Conservation (phyloP, 2,888 invertebrate genomes). For the Synergus laeviventris region DNA sequence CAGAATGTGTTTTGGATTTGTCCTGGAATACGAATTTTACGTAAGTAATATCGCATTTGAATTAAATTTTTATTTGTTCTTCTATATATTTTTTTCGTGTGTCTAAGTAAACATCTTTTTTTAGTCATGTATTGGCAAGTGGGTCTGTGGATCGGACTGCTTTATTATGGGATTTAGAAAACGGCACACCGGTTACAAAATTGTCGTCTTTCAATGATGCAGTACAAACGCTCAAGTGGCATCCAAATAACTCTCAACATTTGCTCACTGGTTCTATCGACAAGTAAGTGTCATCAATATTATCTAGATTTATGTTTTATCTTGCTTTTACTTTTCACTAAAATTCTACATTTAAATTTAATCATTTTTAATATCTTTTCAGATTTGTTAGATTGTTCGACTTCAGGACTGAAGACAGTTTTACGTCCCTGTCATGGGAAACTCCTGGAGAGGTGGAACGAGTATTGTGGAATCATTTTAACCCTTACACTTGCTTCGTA, state of each 20-base stretch:
- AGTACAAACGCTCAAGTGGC: constrained; percentile 91
- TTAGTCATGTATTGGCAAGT: constrained; percentile 92
- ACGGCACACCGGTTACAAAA: constrained; percentile 85
- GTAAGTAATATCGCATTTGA: constrained; percentile 73
- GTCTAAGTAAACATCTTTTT: constrained; percentile 44
- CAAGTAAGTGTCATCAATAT: constrained; percentile 72
- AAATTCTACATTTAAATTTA: background rate
- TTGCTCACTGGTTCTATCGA: constrained; percentile 91
- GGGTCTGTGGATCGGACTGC: constrained; percentile 94
- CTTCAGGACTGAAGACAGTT: constrained; percentile 80
- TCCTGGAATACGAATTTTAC: constrained; percentile 91
- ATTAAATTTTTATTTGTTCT: constrained; percentile 26
- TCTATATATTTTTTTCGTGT: background rate
- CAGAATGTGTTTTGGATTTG: constrained; percentile 92
- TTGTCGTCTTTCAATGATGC: constrained; percentile 87
- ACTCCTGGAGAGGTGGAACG: constrained; percentile 90
- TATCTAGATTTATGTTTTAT: background rate
- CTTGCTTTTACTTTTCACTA: background rate
- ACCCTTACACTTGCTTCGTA: constrained; percentile 88
- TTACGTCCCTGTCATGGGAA: constrained; percentile 81
- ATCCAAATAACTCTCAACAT: constrained; percentile 88
- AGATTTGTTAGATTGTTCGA: constrained; percentile 88
- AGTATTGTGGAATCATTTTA: constrained; percentile 88
- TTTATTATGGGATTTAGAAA: constrained; percentile 94
- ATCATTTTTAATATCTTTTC: constrained; percentile 56